Evolutionary conservation across 2,888 invertebrate genomes (phyloP), one percentile per base, ranked within the genome.

Genomic region (Volucella inanis): DNA sequence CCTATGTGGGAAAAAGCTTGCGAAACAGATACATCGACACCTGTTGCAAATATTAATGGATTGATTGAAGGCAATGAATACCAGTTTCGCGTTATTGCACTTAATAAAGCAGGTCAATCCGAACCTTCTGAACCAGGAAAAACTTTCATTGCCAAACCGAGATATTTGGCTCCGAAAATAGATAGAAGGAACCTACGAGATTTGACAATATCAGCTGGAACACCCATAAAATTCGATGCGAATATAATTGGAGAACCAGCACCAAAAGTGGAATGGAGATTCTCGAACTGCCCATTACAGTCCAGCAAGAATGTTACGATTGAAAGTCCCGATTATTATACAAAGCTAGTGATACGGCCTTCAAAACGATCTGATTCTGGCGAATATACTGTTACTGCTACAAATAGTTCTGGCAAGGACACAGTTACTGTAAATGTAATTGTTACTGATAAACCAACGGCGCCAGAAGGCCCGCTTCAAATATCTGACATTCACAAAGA

Each of bases 61-160:
- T 92, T 99, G 61, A 96, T 97, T 89, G 98, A 98, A 93, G 98
- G 98, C 88, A 97, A 98, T 91, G 98, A 98, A 90, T 98, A 98
- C 92, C 98, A 98, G 92, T 99, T 99, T 95, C 95, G 99, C 41
- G 96, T 99, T 41, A 95, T 98, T 88, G 99, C 99, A 9, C 93
- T 98, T 71, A 99, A 99, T 93, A 97, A 97, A 91, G 98, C 97
- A 10, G 99, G 99, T 0, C 95, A 95, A 90, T 97, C 98, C 89
- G 97, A 97, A 88, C 97, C 98, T 0, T 97, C 98, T 9, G 97
- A 97, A 75, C 93, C 96, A 22, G 96, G 97, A 92, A 97, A 97
- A 92, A 95, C 94, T 89, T 97, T 98, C 92, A 93, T 94, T 76
- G 97, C 97, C 70, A 97, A 97, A 90, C 97, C 97, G 0, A 94